phyloP scores from a whole-genome alignment of 30 jellyfish, hydroid and myxozoan species.

The Turritopsis rubra region DNA sequence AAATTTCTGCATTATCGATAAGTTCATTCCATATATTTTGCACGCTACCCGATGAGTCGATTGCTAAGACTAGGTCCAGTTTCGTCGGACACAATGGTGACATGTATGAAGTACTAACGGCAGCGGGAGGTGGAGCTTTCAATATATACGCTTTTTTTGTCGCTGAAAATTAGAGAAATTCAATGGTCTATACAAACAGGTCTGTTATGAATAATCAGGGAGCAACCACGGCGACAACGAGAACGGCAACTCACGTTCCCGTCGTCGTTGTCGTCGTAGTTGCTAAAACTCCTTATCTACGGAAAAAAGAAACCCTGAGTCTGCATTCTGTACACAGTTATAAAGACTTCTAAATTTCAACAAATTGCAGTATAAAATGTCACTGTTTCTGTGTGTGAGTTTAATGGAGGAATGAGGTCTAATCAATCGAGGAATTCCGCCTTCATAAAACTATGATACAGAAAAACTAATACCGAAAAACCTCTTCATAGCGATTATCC shows the following conservation, averaged over 20 bases:
- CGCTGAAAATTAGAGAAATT: background rate
- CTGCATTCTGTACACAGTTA: too few species aligned
- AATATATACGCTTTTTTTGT: background rate
- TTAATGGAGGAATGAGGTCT: too few species aligned
- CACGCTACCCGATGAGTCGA: constrained; percentile 92
- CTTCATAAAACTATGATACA: too few species aligned
- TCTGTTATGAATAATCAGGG: background rate
- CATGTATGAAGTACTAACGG: background rate
- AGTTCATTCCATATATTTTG: constrained; percentile 45
- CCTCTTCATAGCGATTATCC: too few species aligned
- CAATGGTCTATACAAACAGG: background rate
- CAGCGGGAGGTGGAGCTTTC: background rate
- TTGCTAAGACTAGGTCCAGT: constrained; percentile 56
- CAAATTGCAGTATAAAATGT: too few species aligned
- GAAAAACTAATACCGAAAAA: too few species aligned
- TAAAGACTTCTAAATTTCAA: too few species aligned
- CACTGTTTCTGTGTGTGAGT: too few species aligned
- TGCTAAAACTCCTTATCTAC: too few species aligned
- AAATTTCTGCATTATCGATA: constrained; percentile 56
- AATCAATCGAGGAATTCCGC: too few species aligned
- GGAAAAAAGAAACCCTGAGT: too few species aligned
- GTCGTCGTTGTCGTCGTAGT: too few species aligned
- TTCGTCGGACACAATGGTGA: constrained; percentile 36
- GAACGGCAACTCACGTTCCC: background rate
- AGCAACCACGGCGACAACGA: background rate